phyloP scores from a whole-genome alignment of 2,888 invertebrate species.

The Napeogenes inachia region DNA sequence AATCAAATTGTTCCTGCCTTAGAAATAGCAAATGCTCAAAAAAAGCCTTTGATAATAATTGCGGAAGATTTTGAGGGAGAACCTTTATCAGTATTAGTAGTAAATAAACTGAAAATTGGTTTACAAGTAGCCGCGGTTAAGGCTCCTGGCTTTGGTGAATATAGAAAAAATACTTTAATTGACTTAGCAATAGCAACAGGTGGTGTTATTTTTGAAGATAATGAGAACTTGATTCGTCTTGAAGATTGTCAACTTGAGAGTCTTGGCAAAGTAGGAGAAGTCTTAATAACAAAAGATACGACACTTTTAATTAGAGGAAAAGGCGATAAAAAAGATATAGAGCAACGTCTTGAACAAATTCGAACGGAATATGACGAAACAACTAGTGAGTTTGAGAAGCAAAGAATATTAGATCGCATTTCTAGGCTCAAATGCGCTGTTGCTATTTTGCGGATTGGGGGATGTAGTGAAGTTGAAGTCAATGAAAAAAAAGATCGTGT shows the following conservation, averaged over 20 bases:
- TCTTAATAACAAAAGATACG: slow-evolving; percentile 94
- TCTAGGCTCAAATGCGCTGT: slow-evolving; percentile 91
- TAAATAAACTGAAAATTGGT: slow-evolving; percentile 92
- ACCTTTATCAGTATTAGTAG: slow-evolving; percentile 92
- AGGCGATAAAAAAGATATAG: slow-evolving; percentile 86
- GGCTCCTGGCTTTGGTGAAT: slow-evolving; percentile 97
- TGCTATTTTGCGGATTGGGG: slow-evolving; percentile 87
- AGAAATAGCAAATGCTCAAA: slow-evolving; percentile 93
- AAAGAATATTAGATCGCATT: slow-evolving; percentile 91
- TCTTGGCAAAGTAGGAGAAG: slow-evolving; percentile 90
- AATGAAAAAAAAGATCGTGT: slow-evolving; percentile 97
- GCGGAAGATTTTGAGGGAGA: slow-evolving; percentile 97
- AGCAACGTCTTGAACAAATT: slow-evolving; percentile 86
- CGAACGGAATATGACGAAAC: slow-evolving; percentile 88
- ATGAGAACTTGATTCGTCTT: slow-evolving; percentile 89
- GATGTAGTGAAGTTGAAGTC: slow-evolving; percentile 92
- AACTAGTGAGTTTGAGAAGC: slow-evolving; percentile 92
- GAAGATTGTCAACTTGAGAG: slow-evolving; percentile 90
- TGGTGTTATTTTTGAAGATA: slow-evolving; percentile 95
- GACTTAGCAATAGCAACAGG: slow-evolving; percentile 96
- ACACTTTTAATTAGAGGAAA: slow-evolving; percentile 83
- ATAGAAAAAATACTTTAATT: slow-evolving; percentile 89
- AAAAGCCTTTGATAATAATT: slow-evolving; percentile 95
- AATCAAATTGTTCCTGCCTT: slow-evolving; percentile 97
- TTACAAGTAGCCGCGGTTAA: slow-evolving; percentile 96